A percentile compares a stretch with the other conserved stretches of the same genome.
These are phyloP conservation scores for Sminthurides aquaticus DNA, from an alignment of 2,888 invertebrate genomes.

Conservation along the genomic window DNA sequence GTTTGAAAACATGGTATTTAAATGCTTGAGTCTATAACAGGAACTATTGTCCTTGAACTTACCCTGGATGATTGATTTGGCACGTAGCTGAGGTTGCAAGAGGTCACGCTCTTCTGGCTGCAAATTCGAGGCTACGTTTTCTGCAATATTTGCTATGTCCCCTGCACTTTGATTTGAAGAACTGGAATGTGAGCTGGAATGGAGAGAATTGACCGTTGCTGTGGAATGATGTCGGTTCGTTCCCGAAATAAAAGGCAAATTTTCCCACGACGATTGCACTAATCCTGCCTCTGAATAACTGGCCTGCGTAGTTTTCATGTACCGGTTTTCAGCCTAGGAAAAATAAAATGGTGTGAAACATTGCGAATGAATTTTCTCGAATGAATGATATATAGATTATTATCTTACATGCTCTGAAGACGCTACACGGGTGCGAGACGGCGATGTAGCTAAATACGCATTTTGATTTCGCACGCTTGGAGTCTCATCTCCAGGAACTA, in stretches of 20 bases:
- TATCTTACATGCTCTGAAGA: too few species aligned
- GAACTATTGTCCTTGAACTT: too few species aligned
- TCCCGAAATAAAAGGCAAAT: constrained; percentile 26
- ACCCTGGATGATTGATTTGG: too few species aligned
- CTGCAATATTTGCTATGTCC: constrained; percentile 33
- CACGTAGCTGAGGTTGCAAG: constrained; percentile 25
- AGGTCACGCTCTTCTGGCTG: constrained; percentile 33
- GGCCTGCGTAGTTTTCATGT: constrained; percentile 28
- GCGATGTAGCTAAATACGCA: background rate
- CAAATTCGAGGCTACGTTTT: constrained; percentile 35
- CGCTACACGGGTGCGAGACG: background rate
- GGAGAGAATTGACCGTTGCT: constrained; percentile 41
- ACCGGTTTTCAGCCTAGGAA: background rate
- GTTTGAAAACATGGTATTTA: too few species aligned
- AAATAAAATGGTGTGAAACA: background rate
- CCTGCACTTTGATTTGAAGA: constrained; percentile 43
- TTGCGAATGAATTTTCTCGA: too few species aligned
- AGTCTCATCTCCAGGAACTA: constrained; percentile 35
- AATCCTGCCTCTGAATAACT: constrained; percentile 45
- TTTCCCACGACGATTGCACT: constrained; percentile 33
- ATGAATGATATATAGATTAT: too few species aligned
- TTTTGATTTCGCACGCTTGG: background rate
- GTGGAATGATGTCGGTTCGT: constrained; percentile 36
- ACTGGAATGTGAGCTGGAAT: constrained; percentile 45
- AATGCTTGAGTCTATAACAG: too few species aligned